Conservation (phyloP, 37 sponge, comb jelly and placozoan species). For the Halisarca cf. caerulea region DNA sequence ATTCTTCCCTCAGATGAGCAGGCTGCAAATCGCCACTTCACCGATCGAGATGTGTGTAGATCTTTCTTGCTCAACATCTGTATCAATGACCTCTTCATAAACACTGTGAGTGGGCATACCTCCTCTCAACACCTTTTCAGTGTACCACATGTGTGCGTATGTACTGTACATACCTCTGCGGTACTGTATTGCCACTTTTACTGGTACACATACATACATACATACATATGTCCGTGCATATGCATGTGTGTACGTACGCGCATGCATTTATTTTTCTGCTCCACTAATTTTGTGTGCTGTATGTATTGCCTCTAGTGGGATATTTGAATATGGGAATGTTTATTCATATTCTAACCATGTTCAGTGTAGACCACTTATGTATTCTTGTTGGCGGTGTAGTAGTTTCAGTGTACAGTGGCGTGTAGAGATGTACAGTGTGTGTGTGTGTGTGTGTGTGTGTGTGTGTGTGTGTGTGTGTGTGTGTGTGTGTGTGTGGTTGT, state of each 20-base stretch:
- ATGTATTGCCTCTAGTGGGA: no score
- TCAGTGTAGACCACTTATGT: no score
- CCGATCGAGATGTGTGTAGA: conserved; percentile 90
- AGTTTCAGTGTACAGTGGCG: neutral
- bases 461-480: neutral
- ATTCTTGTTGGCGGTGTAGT: no score
- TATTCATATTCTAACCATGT: no score
- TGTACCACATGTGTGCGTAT: neutral
- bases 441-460: neutral
- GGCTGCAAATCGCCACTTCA: conserved; percentile 65
- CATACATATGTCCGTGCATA: no score
- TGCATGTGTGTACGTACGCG: no score
- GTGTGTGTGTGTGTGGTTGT: no score
- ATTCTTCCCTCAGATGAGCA: conserved; percentile 8
- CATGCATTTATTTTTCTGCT: no score
- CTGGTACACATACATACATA: neutral
- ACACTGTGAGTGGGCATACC: conserved; percentile 76
- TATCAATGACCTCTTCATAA: conserved; percentile 92
- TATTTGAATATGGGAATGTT: no score
- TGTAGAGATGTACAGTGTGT: neutral
- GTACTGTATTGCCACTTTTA: neutral
- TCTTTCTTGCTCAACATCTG: conserved; percentile 92
- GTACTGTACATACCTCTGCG: neutral
- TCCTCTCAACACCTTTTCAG: no score
- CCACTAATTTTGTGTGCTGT: no score